Base-by-base conservation (phyloP, 2,113 vertebrate genomes). In the Micronisus gabar region DNA sequence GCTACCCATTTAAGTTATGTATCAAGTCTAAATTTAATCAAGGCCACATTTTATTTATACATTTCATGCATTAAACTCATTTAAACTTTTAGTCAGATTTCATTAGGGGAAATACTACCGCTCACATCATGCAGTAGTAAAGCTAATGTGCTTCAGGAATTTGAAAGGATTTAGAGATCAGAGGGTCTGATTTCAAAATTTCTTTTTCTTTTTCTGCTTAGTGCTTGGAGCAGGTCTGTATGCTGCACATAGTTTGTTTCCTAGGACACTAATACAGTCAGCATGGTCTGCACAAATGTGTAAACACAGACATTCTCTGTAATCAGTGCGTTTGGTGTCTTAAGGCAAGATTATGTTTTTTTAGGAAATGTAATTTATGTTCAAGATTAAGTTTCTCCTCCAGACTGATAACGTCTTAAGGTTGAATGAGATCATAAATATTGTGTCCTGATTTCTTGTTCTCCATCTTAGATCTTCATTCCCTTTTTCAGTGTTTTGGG, bases 291-390 rank as follows among this genome's bases (percentile, higher is more conserved):
- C 95, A 97, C 96, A 97, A 98, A 98, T 94, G 98, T 98, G 98
- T 98, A 98, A 98, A 98, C 98, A 98, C 96, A 98, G 98, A 98
- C 98, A 98, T 98, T 98, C 98, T 95, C 98, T 98, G 97, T 98
- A 98, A 98, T 98, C 98, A 98, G 98, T 97, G 93, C 73, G 30
- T 89, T 97, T 97, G 98, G 96, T 98, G 98, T 98, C 98, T 98
- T 98, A 98, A 98, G 98, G 98, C 98, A 98, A 98, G 97, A 98
- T 97, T 98, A 96, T 98, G 97, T 98, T 98, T 98, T 98, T 98
- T 98, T 98, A 98, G 98, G 98, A 98, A 98, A 98, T 98, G 98
- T 96, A 98, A 98, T 98, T 98, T 98, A 98, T 98, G 98, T 97
- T 97, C 87, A 68, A 98, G 98, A 97, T 98, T 98, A 98, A 97